Percentiles rank a stretch among this genome's conserved stretches.
Evolutionary conservation across 2,888 invertebrate species (phyloP).

Genomic region (Phymatocera aterrima): DNA sequence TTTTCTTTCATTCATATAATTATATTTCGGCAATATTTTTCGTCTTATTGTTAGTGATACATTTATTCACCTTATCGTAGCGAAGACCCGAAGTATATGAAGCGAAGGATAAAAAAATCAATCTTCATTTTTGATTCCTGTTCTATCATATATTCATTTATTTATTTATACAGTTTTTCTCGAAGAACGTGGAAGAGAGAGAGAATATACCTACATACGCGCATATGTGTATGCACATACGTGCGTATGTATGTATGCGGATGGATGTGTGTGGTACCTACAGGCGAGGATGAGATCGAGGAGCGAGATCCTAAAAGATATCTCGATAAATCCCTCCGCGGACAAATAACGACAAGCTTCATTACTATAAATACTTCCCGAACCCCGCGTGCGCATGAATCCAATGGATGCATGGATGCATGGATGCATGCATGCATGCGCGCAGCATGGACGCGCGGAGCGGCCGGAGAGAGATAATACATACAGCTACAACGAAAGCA

Average conservation of each 20-base stretch:
- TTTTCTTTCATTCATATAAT: too few species aligned
- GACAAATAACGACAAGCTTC: conserved; percentile 74
- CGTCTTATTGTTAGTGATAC: too few species aligned
- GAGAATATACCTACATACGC: neutral
- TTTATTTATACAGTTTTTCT: too few species aligned
- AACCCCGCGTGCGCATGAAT: conserved; percentile 41
- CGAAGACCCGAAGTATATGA: conserved; percentile 7
- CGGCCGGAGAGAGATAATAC: too few species aligned
- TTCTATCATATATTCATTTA: neutral
- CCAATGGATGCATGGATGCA: neutral
- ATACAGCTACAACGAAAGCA: neutral
- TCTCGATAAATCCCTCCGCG: conserved; percentile 67
- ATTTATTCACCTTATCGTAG: too few species aligned
- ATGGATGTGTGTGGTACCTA: neutral
- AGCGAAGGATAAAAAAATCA: too few species aligned
- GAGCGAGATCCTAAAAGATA: conserved; percentile 63
- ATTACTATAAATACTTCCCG: conserved; percentile 73
- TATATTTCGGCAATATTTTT: too few species aligned
- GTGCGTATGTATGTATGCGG: neutral
- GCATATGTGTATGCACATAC: neutral
- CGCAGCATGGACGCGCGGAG: neutral
- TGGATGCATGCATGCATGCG: neutral
- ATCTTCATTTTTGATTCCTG: too few species aligned
- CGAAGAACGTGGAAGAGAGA: neutral
- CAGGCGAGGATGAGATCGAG: conserved; percentile 59